These are phyloP conservation scores for Solenopsis invicta DNA, from an alignment of 1,140 invertebrate genomes.

Conservation along the genomic window DNA sequence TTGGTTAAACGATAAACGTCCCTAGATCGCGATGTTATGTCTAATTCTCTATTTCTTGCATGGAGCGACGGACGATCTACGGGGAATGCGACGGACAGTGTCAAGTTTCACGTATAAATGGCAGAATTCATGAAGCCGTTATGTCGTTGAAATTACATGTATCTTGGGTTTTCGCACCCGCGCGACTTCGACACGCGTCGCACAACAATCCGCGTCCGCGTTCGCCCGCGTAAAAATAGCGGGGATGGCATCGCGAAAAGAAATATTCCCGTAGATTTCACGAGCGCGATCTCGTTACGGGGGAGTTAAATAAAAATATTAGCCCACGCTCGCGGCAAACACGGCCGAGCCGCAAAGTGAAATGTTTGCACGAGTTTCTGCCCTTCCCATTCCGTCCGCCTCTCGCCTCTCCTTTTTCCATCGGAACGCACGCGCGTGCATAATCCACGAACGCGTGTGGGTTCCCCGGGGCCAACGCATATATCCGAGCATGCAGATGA, in stretches of 20 bases:
- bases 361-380: slow-evolving; percentile 61
- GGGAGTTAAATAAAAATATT: slow-evolving; percentile 61
- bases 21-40: background rate
- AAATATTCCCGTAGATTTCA: slow-evolving; percentile 58
- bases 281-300: slow-evolving; percentile 61
- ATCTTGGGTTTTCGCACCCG: slow-evolving; percentile 37
- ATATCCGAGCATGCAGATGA: slow-evolving; percentile 59
- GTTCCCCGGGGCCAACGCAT: slow-evolving; percentile 54
- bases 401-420: slow-evolving; percentile 41
- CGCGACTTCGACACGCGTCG: slow-evolving; percentile 62
- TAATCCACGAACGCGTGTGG: slow-evolving; percentile 55
- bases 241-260: slow-evolving; percentile 55
- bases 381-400: slow-evolving; percentile 25
- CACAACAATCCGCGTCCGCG: slow-evolving; percentile 26
- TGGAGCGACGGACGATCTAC: background rate
- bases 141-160: slow-evolving; percentile 19
- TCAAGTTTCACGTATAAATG: slow-evolving; percentile 34
- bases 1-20: no score
- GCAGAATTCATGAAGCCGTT: background rate
- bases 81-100: background rate
- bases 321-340: slow-evolving; percentile 23
- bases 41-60: background rate
- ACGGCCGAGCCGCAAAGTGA: slow-evolving; percentile 48
- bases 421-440: slow-evolving; percentile 60
- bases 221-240: slow-evolving; percentile 57